Percentiles rank a stretch among this genome's conserved stretches.
phyloP scores from a whole-genome alignment of 35 echinoderm and acorn worm species.

The Lytechinus pictus region DNA sequence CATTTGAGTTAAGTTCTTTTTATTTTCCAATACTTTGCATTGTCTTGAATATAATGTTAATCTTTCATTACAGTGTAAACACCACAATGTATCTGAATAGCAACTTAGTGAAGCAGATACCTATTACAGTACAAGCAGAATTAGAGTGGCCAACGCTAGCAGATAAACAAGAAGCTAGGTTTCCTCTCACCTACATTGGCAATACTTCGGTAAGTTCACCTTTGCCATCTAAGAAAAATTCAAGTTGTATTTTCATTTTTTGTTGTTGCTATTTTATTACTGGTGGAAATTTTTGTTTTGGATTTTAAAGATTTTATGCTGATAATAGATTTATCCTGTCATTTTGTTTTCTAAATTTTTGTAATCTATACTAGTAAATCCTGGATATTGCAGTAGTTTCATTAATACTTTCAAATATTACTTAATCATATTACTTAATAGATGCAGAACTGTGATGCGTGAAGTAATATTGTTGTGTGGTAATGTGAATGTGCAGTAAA shows the following conservation, averaged over 20 bases:
- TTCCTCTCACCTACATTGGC: constrained; percentile 91
- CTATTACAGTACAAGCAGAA: constrained; percentile 77
- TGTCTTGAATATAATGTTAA: neutral
- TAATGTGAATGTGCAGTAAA: too few relatives aligned
- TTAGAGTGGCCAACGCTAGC: constrained; percentile 86
- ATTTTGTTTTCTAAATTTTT: neutral
- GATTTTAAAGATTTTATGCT: neutral
- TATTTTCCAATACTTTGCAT: too few relatives aligned
- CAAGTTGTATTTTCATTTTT: neutral
- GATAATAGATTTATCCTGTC: neutral
- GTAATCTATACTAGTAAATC: neutral
- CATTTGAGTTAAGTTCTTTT: too few relatives aligned
- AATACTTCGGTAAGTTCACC: constrained; percentile 79
- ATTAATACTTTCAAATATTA: neutral
- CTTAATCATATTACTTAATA: neutral
- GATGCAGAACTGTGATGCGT: neutral
- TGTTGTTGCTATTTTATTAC: neutral
- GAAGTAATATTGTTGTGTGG: neutral
- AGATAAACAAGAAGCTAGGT: constrained; percentile 72
- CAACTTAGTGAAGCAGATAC: constrained; percentile 78
- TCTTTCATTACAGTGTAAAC: constrained; percentile 69
- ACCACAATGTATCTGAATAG: constrained; percentile 85
- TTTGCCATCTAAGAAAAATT: too few relatives aligned
- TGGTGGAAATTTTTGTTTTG: neutral
- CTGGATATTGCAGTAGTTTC: neutral